phyloP scores from a whole-genome alignment of 2,888 invertebrate species.

The Argyra leucocephala region DNA sequence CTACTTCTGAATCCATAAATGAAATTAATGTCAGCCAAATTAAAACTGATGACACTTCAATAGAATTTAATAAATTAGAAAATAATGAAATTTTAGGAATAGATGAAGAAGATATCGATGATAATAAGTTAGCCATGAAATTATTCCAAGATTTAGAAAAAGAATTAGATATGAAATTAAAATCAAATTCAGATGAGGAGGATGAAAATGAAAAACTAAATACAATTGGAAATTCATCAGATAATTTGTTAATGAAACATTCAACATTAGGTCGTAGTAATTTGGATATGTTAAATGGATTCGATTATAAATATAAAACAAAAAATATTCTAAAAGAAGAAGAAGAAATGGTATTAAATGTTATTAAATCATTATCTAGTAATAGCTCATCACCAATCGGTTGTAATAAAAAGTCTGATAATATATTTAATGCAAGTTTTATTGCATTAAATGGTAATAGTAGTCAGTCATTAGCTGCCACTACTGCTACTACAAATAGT shows the following conservation, averaged over 20 bases:
- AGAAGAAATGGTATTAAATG: constrained; percentile 25
- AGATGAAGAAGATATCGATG: constrained; percentile 7
- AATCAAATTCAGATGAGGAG: neutral
- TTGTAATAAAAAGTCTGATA: constrained; percentile 7
- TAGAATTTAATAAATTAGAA: neutral
- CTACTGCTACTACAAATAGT: neutral
- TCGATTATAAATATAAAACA: constrained; percentile 20
- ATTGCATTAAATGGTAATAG: neutral
- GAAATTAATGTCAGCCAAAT: neutral
- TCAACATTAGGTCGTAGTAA: constrained; percentile 16
- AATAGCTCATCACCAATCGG: neutral
- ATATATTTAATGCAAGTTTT: constrained; percentile 10
- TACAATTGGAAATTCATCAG: neutral
- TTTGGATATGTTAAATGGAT: constrained; percentile 20
- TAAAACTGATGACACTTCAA: neutral
- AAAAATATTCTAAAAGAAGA: constrained; percentile 22
- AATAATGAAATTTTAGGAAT: neutral
- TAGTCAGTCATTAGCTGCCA: neutral
- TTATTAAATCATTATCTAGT: constrained; percentile 20
- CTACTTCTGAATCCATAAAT: constrained; percentile 10
- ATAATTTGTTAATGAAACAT: constrained; percentile 13
- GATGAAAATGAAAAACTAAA: neutral
- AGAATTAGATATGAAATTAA: constrained; percentile 7
- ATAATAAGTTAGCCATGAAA: neutral
- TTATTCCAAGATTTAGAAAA: neutral